Percentiles rank a stretch among this genome's conserved stretches.
phyloP scores from a whole-genome alignment of 2,113 vertebrate genomes.

The Tragelaphus scriptus region DNA sequence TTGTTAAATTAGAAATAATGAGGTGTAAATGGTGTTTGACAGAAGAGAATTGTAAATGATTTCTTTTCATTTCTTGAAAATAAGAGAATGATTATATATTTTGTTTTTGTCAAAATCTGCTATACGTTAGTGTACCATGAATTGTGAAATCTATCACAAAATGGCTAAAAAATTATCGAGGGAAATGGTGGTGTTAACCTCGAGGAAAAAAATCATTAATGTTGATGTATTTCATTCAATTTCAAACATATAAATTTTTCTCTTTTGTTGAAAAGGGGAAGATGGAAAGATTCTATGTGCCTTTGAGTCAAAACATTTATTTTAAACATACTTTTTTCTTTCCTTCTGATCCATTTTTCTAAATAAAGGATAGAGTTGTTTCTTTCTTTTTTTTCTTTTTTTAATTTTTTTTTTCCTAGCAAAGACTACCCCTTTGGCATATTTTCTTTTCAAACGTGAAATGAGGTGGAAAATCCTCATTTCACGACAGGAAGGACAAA shows the following conservation, averaged over 20 bases:
- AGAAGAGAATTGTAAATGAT: constrained; percentile 73
- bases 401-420: constrained; percentile 60
- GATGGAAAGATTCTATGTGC: constrained; percentile 72
- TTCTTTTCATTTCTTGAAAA: constrained; percentile 72
- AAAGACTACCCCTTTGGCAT: constrained; percentile 75
- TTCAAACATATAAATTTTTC: constrained; percentile 79
- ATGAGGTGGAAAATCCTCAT: constrained; percentile 90
- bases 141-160: constrained; percentile 77
- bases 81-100: constrained; percentile 69
- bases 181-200: constrained; percentile 79
- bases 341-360: constrained; percentile 77
- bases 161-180: constrained; percentile 77
- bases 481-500: constrained; percentile 87
- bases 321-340: constrained; percentile 71
- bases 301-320: constrained; percentile 83
- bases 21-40: constrained; percentile 69
- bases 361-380: constrained; percentile 77
- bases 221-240: constrained; percentile 82
- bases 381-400: background rate
- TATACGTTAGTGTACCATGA: constrained; percentile 60
- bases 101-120: constrained; percentile 76
- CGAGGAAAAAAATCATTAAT: constrained; percentile 82
- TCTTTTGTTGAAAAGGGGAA: constrained; percentile 63
- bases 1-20: constrained; percentile 79
- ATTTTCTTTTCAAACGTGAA: constrained; percentile 86